Evolutionary conservation across 2,797 vertebrate genomes (phyloP).

Genomic region (Holocentrus rufus): DNA sequence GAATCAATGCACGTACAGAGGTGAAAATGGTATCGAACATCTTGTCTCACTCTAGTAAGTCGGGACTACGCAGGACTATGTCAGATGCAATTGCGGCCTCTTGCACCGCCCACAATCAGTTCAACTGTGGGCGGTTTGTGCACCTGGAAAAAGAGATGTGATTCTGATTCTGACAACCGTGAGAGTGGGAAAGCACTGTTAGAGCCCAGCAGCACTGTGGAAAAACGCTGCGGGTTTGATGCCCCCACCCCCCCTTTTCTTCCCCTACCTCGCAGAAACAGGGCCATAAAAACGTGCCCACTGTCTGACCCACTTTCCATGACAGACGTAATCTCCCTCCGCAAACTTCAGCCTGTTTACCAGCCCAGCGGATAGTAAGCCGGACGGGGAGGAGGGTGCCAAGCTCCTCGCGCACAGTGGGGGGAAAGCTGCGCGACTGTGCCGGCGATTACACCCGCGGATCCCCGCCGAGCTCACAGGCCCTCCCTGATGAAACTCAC

Average conservation of each 20-base stretch:
- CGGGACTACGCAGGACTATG: too few relatives aligned
- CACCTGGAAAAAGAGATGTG: neutral
- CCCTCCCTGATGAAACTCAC: conserved; percentile 28
- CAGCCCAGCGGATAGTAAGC: conserved; percentile 52
- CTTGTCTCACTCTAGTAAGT: too few relatives aligned
- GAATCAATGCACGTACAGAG: too few relatives aligned
- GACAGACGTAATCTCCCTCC: conserved; percentile 71
- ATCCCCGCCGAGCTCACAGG: conserved; percentile 32
- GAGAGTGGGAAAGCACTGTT: conserved; percentile 1
- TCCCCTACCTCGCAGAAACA: conserved; percentile 69
- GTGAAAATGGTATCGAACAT: too few relatives aligned
- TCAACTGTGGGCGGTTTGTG: too few relatives aligned
- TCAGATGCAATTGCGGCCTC: too few relatives aligned
- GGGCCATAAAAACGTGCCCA: conserved; percentile 74
- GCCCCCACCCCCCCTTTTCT: conserved; percentile 35
- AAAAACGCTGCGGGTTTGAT: conserved; percentile 72
- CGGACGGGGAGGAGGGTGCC: conserved; percentile 47
- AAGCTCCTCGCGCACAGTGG: conserved; percentile 56
- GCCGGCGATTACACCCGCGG: conserved; percentile 48
- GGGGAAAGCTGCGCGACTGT: conserved; percentile 54
- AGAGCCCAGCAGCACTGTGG: conserved; percentile 52
- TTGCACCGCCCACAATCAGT: too few relatives aligned
- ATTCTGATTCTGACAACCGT: conserved; percentile 19
- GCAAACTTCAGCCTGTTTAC: conserved; percentile 72
- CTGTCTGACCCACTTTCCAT: conserved; percentile 82